Percentiles rank a stretch among this genome's conserved stretches.
These are phyloP conservation scores for Pediacus dermestoides DNA, from an alignment of 2,888 invertebrate genomes.

Conservation along the genomic window DNA sequence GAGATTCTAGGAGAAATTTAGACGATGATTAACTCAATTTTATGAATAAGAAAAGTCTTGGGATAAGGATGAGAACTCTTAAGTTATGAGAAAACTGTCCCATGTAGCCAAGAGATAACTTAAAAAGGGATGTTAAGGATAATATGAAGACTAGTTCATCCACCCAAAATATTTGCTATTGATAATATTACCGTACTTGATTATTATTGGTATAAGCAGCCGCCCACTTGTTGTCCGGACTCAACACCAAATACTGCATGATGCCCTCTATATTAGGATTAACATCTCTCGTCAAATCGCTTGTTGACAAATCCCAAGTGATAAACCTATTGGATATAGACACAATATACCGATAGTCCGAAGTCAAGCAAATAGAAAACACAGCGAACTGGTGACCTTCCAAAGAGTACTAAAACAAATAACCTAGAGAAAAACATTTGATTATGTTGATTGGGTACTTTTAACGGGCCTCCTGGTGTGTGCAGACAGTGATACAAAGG, in stretches of 20 bases:
- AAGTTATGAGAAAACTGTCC: no score
- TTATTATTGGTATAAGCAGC: constrained; percentile 95
- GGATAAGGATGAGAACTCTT: no score
- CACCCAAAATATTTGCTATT: no score
- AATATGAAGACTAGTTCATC: no score
- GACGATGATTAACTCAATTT: no score
- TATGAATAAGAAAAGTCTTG: no score
- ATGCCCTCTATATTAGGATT: constrained; percentile 94
- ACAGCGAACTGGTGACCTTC: constrained; percentile 99
- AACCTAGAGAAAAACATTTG: constrained; percentile 1
- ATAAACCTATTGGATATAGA: constrained; percentile 96
- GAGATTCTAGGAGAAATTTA: no score
- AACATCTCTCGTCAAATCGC: constrained; percentile 88
- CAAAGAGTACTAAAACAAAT: constrained; percentile 73
- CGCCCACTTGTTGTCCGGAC: constrained; percentile 94
- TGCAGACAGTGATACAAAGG: constrained; percentile 95
- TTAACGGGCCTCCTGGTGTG: constrained; percentile 97
- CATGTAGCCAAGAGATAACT: no score
- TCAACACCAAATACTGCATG: constrained; percentile 89
- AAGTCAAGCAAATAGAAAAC: constrained; percentile 85
- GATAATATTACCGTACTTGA: no score
- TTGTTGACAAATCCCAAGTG: constrained; percentile 94
- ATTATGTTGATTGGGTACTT: constrained; percentile 67
- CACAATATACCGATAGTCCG: constrained; percentile 88
- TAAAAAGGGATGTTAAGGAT: no score